Conservation (phyloP, 2,113 vertebrate genomes). For the Onychostoma macrolepis region DNA sequence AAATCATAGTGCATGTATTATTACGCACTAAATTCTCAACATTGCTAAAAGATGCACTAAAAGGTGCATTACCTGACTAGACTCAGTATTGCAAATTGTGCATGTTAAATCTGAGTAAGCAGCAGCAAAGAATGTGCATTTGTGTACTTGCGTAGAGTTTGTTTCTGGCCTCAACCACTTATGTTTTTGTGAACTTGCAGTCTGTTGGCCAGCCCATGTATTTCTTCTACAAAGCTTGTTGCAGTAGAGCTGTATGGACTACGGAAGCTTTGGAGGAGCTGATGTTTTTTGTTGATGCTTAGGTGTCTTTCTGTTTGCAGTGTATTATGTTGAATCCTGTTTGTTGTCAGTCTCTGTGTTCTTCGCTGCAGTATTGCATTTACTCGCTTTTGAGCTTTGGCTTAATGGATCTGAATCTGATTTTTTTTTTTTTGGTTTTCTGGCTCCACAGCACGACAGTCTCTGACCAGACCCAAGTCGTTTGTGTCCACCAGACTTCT, state of each 20-base stretch:
- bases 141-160: conserved; percentile 25
- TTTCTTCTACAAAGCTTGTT: conserved; percentile 6
- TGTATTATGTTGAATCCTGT: background rate
- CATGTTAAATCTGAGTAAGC: background rate
- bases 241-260: conserved; percentile 2
- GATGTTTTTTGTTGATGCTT: conserved; percentile 12
- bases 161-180: background rate
- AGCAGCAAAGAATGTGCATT: background rate
- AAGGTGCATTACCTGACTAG: background rate
- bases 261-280: background rate
- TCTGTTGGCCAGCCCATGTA: background rate
- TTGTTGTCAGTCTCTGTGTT: background rate
- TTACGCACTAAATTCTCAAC: background rate
- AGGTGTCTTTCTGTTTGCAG: background rate
- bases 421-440: background rate
- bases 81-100: background rate
- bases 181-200: background rate
- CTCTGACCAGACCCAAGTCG: conserved; percentile 80
- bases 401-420: conserved; percentile 10
- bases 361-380: background rate
- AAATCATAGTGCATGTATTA: background rate
- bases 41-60: background rate
- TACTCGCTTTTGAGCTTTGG: background rate
- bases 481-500: conserved; percentile 79
- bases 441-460: conserved; percentile 72